Conservation (phyloP, 2,888 invertebrate species). For the Tachina fera region DNA sequence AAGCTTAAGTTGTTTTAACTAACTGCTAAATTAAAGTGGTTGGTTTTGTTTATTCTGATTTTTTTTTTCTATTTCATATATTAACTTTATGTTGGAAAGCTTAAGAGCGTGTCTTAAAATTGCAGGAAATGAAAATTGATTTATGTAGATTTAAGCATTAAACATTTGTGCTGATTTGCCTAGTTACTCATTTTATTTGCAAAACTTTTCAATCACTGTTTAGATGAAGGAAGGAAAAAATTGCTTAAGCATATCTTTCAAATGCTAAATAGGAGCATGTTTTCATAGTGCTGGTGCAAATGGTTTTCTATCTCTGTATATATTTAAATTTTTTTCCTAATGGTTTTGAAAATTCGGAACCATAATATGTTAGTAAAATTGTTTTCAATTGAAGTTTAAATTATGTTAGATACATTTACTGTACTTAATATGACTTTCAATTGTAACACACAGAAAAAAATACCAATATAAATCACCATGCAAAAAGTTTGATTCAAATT, state of each 20-base stretch:
- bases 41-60: constrained; percentile 23
- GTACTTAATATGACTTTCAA: too few species aligned
- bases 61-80: neutral
- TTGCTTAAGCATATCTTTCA: neutral
- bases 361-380: too few species aligned
- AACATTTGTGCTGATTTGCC: constrained; percentile 29
- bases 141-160: constrained; percentile 67
- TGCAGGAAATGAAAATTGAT: constrained; percentile 70
- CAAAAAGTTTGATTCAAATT: too few species aligned
- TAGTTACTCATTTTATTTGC: constrained; percentile 44
- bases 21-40: constrained; percentile 15
- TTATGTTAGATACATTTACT: too few species aligned
- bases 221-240: neutral
- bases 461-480: too few species aligned
- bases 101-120: constrained; percentile 67
- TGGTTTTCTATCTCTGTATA: too few species aligned
- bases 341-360: too few species aligned
- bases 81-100: constrained; percentile 14
- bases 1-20: constrained; percentile 40
- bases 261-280: neutral
- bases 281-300: neutral
- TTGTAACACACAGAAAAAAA: too few species aligned
- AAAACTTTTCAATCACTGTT: constrained; percentile 62
- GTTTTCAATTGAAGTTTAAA: too few species aligned
- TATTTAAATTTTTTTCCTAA: too few species aligned